Evolutionary conservation across 2,888 invertebrate genomes (phyloP).

Genomic region (Phortica magna): DNA sequence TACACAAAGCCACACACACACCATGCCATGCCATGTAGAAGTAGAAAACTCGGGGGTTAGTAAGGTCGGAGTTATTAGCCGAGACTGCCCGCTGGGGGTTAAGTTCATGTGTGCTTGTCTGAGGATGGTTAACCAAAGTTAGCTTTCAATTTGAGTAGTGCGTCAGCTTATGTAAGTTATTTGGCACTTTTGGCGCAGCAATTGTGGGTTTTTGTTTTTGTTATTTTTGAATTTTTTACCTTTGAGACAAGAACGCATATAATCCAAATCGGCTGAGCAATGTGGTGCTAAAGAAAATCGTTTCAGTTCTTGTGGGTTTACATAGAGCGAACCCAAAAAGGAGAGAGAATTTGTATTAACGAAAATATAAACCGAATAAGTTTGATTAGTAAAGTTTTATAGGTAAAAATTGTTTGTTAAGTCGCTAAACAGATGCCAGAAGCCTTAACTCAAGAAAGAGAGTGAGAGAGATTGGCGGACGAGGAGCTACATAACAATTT

Average conservation of each 20-base stretch:
- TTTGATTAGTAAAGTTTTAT: neutral
- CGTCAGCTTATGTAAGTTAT: neutral
- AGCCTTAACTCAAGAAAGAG: too few species aligned
- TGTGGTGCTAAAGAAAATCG: slow-evolving; percentile 76
- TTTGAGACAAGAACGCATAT: slow-evolving; percentile 78
- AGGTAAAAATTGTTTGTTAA: neutral
- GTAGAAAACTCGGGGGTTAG: neutral
- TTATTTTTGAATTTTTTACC: slow-evolving; percentile 65
- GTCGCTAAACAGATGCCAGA: too few species aligned
- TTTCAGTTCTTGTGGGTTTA: slow-evolving; percentile 65
- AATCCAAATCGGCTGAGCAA: slow-evolving; percentile 77
- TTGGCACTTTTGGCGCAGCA: neutral
- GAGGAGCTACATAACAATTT: too few species aligned
- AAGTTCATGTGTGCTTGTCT: neutral
- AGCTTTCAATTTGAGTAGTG: slow-evolving; percentile 2
- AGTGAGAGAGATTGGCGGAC: too few species aligned
- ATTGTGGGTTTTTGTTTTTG: neutral
- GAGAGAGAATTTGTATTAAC: slow-evolving; percentile 18
- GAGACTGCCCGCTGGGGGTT: slow-evolving; percentile 14
- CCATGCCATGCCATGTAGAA: neutral
- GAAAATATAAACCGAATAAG: neutral
- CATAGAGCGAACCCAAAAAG: slow-evolving; percentile 15
- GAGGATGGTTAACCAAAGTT: slow-evolving; percentile 13
- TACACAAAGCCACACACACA: neutral
- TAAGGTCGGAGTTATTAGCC: neutral